Percentiles rank a stretch among this genome's conserved stretches.
phyloP scores from a whole-genome alignment of 1,140 invertebrate species.

The Matsumurasca onukii region DNA sequence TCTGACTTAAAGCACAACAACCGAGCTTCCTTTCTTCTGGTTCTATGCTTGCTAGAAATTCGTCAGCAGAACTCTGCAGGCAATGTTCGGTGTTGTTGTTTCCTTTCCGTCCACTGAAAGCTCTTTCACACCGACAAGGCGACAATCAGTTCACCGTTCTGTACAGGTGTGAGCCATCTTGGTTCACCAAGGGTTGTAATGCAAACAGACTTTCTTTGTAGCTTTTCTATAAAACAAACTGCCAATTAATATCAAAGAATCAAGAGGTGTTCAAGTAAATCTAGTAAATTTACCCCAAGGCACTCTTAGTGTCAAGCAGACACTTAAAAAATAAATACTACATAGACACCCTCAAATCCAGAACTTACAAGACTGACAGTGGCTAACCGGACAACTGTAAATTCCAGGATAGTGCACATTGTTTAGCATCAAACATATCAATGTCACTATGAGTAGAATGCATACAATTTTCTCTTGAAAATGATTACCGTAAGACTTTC shows the following conservation, averaged over 20 bases:
- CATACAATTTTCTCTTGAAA: neutral
- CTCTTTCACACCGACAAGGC: constrained; percentile 66
- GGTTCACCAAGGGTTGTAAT: constrained; percentile 50
- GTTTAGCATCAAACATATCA: no score
- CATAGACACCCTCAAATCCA: no score
- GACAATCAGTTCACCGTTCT: constrained; percentile 56
- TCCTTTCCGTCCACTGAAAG: constrained; percentile 47
- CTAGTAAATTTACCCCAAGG: no score
- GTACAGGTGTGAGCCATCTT: constrained; percentile 54
- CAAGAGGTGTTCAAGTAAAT: neutral
- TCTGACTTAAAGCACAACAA: constrained; percentile 63
- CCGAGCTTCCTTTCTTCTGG: constrained; percentile 52
- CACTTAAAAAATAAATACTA: no score
- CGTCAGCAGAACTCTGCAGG: constrained; percentile 50
- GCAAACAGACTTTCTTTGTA: constrained; percentile 47
- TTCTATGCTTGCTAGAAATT: constrained; percentile 45
- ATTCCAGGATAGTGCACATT: no score
- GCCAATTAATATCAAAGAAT: neutral
- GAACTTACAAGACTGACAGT: no score
- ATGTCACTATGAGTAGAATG: neutral
- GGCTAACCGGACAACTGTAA: no score
- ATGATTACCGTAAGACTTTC: neutral
- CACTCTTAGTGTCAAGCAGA: no score
- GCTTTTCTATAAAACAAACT: constrained; percentile 37
- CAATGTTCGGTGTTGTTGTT: constrained; percentile 50